Base-by-base conservation (phyloP, 2,113 vertebrate genomes). In the Rafetus swinhoei region DNA sequence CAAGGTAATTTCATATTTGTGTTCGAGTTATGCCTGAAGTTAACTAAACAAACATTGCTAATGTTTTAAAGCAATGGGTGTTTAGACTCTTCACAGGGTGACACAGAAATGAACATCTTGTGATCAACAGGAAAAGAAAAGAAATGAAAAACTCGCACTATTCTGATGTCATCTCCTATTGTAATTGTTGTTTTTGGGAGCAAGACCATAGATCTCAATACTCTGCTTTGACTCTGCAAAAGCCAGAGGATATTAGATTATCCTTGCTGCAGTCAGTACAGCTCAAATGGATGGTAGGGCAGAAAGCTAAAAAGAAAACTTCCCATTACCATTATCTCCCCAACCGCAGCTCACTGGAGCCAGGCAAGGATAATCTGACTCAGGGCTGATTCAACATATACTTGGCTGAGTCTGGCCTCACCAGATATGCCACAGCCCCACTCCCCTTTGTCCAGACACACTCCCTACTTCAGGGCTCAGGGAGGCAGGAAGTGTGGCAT, bases 161-260 rank as follows among this genome's bases (percentile, higher is more conserved):
- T 91, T 96, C 97, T 97, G 95, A 97, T 96, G 97, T 97, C 97
- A 98, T 97, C 95, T 97, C 96, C 95, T 80, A 94, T 97, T 94
- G 95, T 97, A 98, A 93, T 97, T 97, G 97, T 97, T 96, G 92
- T 94, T 97, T 97, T 95, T 97, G 95, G 94, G 97, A 97, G 96
- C 96, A 96, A 86, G 62, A 94, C 85, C 90, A 95, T 97, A 97
- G 98, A 97, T 98, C 97, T 97, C 96, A 97, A 96, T 96, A 96
- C 95, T 97, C 96, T 97, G 95, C 95, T 96, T 91, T 89, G 97
- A 86, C 45, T 85, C 95, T n/a, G n/a, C 45, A 45, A 45, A 88
- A 72, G 54, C 16, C 5, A 62, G 45, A 27, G 2, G 7, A 84
- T 65, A 88, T 79, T 88, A 79, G 65, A 62, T 9, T 92, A 81